Evolutionary conservation across 2,113 vertebrate species (phyloP).

Genomic region (Trematomus loennbergii): DNA sequence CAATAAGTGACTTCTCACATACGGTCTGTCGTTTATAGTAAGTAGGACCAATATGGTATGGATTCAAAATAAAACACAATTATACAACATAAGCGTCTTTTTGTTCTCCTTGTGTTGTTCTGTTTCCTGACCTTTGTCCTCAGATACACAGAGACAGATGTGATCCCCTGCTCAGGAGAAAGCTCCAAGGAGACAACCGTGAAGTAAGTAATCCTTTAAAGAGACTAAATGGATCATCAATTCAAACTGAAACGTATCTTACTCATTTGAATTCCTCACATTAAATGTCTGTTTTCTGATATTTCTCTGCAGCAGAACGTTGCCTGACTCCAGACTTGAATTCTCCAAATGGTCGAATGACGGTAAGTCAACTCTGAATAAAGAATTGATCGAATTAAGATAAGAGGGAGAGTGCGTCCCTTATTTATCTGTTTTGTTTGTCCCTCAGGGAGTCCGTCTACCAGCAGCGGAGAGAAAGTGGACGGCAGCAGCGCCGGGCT

Average conservation of each 20-base stretch:
- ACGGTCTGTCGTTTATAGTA: no score
- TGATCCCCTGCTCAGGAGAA: conserved; percentile 95
- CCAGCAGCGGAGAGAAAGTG: conserved; percentile 93
- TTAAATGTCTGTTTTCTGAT: conserved; percentile 30
- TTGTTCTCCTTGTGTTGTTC: not conserved
- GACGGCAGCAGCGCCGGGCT: conserved; percentile 74
- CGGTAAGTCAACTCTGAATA: conserved; percentile 76
- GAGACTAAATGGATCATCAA: no score
- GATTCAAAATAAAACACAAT: no score
- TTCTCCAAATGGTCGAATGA: conserved; percentile 92
- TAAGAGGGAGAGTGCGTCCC: not conserved
- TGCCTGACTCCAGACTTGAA: conserved; percentile 87
- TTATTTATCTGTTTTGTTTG: not conserved
- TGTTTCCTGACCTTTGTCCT: conserved; percentile 61
- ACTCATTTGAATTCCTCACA: not conserved
- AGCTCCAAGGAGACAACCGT: conserved; percentile 67
- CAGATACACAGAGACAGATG: conserved; percentile 96
- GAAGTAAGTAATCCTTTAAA: conserved; percentile 39
- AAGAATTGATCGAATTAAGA: not conserved
- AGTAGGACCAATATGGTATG: no score
- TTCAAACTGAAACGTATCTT: no score
- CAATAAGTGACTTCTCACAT: no score
- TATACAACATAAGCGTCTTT: no score
- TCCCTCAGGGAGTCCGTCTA: conserved; percentile 92
- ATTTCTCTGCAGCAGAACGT: conserved; percentile 72